These are phyloP conservation scores for Archilochus colubris DNA, from an alignment of 2,113 vertebrate genomes.

Conservation along the genomic window DNA sequence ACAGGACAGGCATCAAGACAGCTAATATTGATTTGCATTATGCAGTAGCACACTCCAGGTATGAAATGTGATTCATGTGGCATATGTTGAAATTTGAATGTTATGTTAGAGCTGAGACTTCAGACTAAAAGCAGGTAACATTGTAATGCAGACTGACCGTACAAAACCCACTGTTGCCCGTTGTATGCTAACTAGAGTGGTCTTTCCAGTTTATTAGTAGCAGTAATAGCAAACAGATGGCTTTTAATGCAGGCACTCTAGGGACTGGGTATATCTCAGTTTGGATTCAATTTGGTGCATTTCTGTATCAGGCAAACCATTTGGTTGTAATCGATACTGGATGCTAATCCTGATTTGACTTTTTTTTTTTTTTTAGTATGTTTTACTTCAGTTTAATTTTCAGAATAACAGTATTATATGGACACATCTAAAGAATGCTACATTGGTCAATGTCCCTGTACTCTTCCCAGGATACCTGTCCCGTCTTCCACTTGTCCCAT, in stretches of 20 bases:
- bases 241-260: neutral
- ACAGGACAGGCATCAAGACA: neutral
- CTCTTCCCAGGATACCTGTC: no score
- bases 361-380: neutral
- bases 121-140: neutral
- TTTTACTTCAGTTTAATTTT: neutral
- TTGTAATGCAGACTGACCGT: neutral
- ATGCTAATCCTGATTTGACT: neutral
- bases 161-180: neutral
- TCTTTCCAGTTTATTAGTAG: neutral
- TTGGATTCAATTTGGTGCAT: neutral
- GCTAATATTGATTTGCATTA: neutral
- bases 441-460: no score
- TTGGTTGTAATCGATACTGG: neutral
- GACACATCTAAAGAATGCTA: neutral
- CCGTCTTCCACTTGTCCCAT: no score
- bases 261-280: neutral
- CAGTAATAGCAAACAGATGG: neutral
- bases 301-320: neutral
- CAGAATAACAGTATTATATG: neutral
- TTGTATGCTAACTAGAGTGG: neutral
- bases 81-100: neutral
- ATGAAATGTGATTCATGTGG: neutral
- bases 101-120: neutral
- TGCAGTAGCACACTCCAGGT: neutral